Evolutionary conservation across 2,888 invertebrate genomes (phyloP).

Genomic region (Pandemis corylana): DNA sequence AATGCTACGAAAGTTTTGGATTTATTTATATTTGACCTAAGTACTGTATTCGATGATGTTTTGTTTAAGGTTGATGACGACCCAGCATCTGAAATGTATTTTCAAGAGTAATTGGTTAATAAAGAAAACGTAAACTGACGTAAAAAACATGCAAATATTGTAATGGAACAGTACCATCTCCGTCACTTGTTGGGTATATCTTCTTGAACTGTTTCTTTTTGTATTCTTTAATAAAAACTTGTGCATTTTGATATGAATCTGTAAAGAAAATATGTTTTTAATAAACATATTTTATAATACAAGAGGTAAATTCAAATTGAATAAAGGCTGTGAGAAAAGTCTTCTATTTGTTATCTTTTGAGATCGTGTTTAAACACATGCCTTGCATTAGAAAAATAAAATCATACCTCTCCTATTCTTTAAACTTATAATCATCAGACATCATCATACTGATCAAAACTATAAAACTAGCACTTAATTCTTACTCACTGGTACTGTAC

Average conservation of each 20-base stretch:
- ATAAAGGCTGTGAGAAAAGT: no score
- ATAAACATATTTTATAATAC: no score
- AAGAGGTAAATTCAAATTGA: no score
- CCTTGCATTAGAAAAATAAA: no score
- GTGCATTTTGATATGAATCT: background rate
- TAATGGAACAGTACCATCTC: background rate
- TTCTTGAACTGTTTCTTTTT: background rate
- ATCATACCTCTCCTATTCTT: no score
- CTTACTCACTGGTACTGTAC: background rate
- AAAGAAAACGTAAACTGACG: background rate
- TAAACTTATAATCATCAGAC: no score
- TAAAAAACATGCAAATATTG: no score
- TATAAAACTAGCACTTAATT: no score
- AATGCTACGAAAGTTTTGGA: background rate
- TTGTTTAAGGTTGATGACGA: background rate
- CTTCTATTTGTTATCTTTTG: no score
- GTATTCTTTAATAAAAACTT: background rate
- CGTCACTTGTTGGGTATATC: background rate
- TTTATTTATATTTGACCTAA: background rate
- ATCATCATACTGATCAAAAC: no score
- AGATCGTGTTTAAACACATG: no score
- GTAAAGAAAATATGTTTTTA: background rate
- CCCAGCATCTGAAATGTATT: background rate
- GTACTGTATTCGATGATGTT: background rate
- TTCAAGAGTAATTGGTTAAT: background rate